These are phyloP conservation scores for Machaerirhynchus nigripectus DNA, from an alignment of 2,113 vertebrate genomes.

Conservation along the genomic window DNA sequence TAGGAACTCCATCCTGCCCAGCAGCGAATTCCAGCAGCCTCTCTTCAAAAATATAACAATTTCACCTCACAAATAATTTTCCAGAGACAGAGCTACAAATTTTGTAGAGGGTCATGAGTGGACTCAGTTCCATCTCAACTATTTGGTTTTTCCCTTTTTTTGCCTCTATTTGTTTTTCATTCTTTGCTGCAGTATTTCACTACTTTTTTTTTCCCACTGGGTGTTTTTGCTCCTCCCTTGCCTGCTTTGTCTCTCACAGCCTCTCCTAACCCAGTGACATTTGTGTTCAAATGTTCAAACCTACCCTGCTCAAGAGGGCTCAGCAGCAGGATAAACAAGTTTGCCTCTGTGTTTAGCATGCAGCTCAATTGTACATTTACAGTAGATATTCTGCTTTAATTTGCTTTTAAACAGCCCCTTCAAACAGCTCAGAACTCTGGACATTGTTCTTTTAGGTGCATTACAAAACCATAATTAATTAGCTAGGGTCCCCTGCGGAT, in stretches of 20 bases:
- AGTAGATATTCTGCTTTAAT: conserved; percentile 64
- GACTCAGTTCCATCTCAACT: neutral
- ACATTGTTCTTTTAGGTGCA: conserved; percentile 58
- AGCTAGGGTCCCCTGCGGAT: conserved; percentile 59
- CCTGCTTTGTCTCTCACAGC: neutral
- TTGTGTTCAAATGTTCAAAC: conserved; percentile 18
- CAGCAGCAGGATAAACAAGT: conserved; percentile 49
- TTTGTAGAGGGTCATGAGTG: neutral
- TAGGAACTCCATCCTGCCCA: neutral
- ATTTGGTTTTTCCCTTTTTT: neutral
- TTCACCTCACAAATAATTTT: neutral
- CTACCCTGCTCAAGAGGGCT: conserved; percentile 8
- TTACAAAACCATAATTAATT: conserved; percentile 66
- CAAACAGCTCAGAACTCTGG: conserved; percentile 46
- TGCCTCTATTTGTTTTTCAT: neutral
- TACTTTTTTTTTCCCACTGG: neutral
- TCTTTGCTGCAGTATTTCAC: neutral
- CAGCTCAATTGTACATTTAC: conserved; percentile 59
- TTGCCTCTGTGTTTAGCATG: conserved; percentile 17
- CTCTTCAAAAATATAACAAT: neutral
- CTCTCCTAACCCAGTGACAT: neutral
- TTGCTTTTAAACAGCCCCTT: conserved; percentile 64
- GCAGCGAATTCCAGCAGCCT: neutral
- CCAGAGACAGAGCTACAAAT: neutral
- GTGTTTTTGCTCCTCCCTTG: neutral